phyloP scores from a whole-genome alignment of 2,113 vertebrate genomes.

The Formicarius rufipectus region DNA sequence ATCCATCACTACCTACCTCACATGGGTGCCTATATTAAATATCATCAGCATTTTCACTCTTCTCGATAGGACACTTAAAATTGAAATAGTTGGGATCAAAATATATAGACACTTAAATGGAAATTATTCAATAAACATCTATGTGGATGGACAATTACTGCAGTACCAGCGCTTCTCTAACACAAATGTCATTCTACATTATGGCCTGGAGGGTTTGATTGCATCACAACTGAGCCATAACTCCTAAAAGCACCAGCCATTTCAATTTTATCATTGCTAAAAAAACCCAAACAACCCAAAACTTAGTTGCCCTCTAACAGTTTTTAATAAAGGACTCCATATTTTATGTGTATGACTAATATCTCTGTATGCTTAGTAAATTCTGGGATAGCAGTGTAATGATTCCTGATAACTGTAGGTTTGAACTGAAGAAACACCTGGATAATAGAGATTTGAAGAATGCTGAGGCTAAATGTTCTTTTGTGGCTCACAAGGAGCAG shows the following conservation, averaged over 20 bases:
- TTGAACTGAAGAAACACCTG: not conserved
- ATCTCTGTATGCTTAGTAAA: not conserved
- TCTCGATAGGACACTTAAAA: not conserved
- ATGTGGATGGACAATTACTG: conserved; percentile 3
- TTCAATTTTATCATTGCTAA: not conserved
- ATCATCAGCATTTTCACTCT: not conserved
- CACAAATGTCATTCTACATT: not conserved
- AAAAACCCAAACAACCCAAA: not conserved
- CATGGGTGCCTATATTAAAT: not conserved
- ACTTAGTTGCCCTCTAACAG: not conserved
- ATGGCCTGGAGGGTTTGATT: not conserved
- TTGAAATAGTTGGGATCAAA: not conserved
- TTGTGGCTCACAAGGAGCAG: not conserved
- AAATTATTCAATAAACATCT: conserved; percentile 21
- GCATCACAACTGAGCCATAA: not conserved
- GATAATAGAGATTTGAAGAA: not conserved
- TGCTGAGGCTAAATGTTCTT: not conserved
- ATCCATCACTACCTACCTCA: not conserved
- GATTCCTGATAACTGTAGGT: not conserved
- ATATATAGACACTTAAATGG: not conserved
- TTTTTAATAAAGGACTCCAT: not conserved
- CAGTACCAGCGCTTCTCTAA: conserved; percentile 21
- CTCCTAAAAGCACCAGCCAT: not conserved
- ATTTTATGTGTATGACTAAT: not conserved
- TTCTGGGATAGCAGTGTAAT: not conserved